Percentiles rank a stretch among this genome's conserved stretches.
Conservation (phyloP, 1,140 invertebrate genomes). For the Pseudomyrmex cubaensis region DNA sequence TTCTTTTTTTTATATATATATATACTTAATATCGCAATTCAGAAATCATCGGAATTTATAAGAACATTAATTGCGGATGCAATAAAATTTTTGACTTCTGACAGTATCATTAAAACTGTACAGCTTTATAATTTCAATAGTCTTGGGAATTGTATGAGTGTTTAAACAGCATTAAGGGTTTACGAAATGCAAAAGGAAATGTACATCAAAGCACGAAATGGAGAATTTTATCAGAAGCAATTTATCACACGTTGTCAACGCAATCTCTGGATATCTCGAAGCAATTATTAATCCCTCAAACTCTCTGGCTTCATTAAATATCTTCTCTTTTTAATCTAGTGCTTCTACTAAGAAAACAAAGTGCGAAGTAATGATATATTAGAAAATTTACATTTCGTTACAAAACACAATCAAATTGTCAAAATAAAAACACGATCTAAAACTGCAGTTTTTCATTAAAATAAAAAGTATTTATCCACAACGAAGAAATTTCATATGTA, state of each 20-base stretch:
- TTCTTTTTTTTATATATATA: background rate
- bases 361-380: slow-evolving; percentile 1
- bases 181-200: slow-evolving; percentile 10
- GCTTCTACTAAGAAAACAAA: slow-evolving; percentile 13
- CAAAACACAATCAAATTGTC: background rate
- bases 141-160: background rate
- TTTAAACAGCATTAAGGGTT: slow-evolving; percentile 23
- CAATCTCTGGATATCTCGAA: slow-evolving; percentile 28
- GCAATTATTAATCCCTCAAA: slow-evolving; percentile 43
- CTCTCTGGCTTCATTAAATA: slow-evolving; percentile 48
- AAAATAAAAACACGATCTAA: background rate
- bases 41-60: background rate
- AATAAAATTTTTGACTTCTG: background rate
- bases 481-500: background rate
- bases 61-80: background rate
- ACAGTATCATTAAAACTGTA: slow-evolving; percentile 12
- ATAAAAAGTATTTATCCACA: slow-evolving; percentile 13
- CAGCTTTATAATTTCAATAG: background rate
- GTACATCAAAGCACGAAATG: slow-evolving; percentile 47
- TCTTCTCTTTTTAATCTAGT: slow-evolving; percentile 26
- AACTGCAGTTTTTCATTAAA: background rate
- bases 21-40: background rate
- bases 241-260: slow-evolving; percentile 51
- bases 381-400: background rate
- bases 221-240: slow-evolving; percentile 68